phyloP scores from a whole-genome alignment of 1,140 invertebrate genomes.

The Panagrolaimus sp. region DNA sequence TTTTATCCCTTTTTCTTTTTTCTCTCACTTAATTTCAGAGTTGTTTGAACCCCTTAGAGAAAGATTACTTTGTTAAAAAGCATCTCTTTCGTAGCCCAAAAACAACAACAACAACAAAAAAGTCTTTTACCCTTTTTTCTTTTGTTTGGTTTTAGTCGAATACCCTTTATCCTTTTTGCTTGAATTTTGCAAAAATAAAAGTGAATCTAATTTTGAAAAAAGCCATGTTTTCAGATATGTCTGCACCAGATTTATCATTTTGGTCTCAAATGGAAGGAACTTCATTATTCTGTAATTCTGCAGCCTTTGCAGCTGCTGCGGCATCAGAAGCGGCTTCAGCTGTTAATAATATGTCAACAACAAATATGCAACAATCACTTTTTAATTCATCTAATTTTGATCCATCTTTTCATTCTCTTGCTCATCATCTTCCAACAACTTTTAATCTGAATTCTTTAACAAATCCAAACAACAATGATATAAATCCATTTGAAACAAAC shows the following conservation, averaged over 20 bases:
- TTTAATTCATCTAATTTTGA: neutral
- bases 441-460: neutral
- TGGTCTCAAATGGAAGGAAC: constrained; percentile 17
- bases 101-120: no score
- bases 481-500: neutral
- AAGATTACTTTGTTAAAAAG: no score
- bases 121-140: no score
- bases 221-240: constrained; percentile 10
- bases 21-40: no score
- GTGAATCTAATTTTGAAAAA: no score
- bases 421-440: neutral
- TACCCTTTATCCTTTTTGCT: no score
- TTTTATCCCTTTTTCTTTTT: no score
- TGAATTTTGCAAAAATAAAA: neutral
- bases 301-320: neutral
- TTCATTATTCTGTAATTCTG: constrained; percentile 5
- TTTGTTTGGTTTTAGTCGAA: no score
- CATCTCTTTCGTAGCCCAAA: no score
- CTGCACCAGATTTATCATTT: constrained; percentile 8
- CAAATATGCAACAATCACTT: neutral
- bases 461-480: neutral
- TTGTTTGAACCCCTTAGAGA: no score
- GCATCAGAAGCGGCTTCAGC: neutral
- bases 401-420: neutral
- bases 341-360: neutral